A percentile compares a stretch with the other conserved stretches of the same genome.
Evolutionary conservation across 2,888 invertebrate genomes (phyloP).

Genomic region (Pardosa pseudoannulata): DNA sequence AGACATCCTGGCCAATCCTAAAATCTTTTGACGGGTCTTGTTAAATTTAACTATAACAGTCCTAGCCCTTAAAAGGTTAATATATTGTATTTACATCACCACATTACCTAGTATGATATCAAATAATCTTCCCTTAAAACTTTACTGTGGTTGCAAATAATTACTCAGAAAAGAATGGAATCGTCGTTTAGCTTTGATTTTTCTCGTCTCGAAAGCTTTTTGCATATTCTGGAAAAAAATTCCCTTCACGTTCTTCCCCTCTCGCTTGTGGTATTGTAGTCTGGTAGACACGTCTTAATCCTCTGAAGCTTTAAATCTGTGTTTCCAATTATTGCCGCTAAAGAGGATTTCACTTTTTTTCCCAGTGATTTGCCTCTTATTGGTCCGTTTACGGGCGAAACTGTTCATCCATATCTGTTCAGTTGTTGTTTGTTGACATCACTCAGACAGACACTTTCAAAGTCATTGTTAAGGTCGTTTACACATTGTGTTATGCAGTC

Average conservation of each 20-base stretch:
- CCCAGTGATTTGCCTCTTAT: neutral
- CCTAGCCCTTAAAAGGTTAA: neutral
- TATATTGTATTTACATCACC: no score
- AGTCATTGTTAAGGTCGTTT: conserved; percentile 58
- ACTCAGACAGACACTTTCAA: neutral
- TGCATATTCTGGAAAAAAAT: no score
- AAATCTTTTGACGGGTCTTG: neutral
- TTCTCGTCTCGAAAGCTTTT: no score
- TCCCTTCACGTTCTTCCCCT: no score
- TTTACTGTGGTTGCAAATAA: no score
- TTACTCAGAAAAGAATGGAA: no score
- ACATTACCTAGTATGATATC: no score
- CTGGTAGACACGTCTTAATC: no score
- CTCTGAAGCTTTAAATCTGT: no score
- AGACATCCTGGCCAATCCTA: neutral
- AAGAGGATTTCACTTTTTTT: conserved; percentile 9
- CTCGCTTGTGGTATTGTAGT: no score
- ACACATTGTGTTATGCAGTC: neutral
- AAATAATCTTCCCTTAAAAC: no score
- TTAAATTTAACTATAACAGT: neutral
- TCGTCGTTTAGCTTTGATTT: no score
- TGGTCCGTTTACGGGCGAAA: neutral
- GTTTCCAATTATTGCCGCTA: neutral
- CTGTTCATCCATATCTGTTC: neutral
- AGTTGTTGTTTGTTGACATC: neutral